Conservation (phyloP, 2,797 vertebrate genomes). For the Mus spretus region DNA sequence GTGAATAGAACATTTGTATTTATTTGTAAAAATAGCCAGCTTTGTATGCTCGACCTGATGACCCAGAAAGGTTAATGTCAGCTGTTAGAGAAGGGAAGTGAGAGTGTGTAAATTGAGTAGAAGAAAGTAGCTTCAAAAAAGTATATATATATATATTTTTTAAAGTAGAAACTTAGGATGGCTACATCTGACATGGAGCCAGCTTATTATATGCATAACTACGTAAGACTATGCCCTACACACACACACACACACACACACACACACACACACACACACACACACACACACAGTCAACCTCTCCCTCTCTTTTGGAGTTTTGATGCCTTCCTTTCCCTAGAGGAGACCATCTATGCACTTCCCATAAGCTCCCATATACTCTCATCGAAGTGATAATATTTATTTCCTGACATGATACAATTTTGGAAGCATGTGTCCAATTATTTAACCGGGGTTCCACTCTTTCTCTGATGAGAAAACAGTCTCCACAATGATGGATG, state of each 20-base stretch:
- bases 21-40: conserved; percentile 23
- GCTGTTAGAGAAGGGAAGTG: not conserved
- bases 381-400: not conserved
- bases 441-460: not conserved
- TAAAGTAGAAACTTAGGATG: not conserved
- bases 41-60: not conserved
- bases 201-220: not conserved
- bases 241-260: too few species aligned
- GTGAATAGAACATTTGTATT: conserved; percentile 17
- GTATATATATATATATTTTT: not conserved
- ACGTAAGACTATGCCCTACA: not conserved
- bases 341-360: not conserved
- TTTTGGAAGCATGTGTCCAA: not conserved
- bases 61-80: conserved; percentile 25
- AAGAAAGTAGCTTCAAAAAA: not conserved
- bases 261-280: not conserved
- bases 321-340: not conserved
- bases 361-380: not conserved
- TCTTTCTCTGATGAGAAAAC: not conserved
- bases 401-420: not conserved
- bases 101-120: not conserved
- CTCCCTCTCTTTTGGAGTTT: not conserved
- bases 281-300: not conserved
- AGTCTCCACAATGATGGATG: not conserved
- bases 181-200: not conserved